Conservation (phyloP, 2,888 invertebrate genomes). For the Brachypalpus laphriformis region DNA sequence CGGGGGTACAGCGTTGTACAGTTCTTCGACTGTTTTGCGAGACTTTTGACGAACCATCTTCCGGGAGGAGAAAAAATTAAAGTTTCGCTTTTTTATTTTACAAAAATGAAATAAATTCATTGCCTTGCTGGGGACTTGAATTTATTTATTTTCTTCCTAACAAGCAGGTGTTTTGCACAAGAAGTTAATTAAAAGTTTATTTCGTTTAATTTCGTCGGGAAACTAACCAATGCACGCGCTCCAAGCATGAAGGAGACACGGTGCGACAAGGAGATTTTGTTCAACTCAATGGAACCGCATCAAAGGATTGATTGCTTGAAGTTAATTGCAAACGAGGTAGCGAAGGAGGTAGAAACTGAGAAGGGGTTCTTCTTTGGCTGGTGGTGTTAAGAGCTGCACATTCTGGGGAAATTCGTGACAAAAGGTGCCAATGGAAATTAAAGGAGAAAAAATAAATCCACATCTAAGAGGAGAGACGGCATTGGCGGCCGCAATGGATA, state of each 20-base stretch:
- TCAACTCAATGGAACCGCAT: not conserved
- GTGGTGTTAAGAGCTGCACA: too few species aligned
- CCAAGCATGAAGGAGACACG: too few species aligned
- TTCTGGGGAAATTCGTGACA: too few species aligned
- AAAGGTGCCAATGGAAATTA: too few species aligned
- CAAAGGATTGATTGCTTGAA: not conserved
- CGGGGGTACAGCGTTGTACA: slow-evolving; percentile 77
- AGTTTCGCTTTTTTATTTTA: slow-evolving; percentile 41
- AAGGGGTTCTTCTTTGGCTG: not conserved
- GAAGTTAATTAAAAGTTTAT: not conserved
- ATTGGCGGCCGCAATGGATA: too few species aligned
- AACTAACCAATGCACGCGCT: not conserved
- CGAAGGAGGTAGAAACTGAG: not conserved
- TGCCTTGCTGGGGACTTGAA: slow-evolving; percentile 7
- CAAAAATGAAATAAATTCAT: slow-evolving; percentile 59
- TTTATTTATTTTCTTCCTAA: not conserved
- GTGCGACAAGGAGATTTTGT: not conserved
- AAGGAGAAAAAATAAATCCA: too few species aligned
- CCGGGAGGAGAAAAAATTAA: slow-evolving; percentile 33
- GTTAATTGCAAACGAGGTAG: not conserved
- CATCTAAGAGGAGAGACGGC: too few species aligned
- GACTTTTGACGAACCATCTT: slow-evolving; percentile 79
- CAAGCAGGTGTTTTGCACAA: not conserved
- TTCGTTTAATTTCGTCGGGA: not conserved
- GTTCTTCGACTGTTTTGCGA: slow-evolving; percentile 79